Percentiles rank a stretch among this genome's conserved stretches.
phyloP scores from a whole-genome alignment of 2,888 invertebrate species.

The Gonocerus acuteangulatus region DNA sequence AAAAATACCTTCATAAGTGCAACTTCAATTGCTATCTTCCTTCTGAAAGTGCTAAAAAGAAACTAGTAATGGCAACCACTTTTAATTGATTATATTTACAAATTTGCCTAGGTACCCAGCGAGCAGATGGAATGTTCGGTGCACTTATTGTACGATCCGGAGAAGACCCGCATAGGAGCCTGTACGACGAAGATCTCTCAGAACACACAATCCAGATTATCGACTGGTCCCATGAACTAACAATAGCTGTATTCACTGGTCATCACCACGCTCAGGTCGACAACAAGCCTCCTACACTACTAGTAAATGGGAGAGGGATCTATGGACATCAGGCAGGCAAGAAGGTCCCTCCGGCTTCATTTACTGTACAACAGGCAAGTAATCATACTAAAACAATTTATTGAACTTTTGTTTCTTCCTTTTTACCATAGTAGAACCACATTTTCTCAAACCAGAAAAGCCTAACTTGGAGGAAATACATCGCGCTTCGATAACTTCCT shows the following conservation, averaged over 20 bases:
- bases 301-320: slow-evolving; percentile 72
- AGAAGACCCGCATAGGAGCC: slow-evolving; percentile 50
- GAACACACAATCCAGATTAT: slow-evolving; percentile 68
- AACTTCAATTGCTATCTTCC: no score
- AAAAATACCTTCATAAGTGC: no score
- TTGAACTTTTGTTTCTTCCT: no score
- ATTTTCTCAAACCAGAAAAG: no score
- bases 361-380: slow-evolving; percentile 57
- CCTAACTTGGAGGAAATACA: no score
- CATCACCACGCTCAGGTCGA: slow-evolving; percentile 76
- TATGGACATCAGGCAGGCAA: slow-evolving; percentile 40
- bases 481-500: no score
- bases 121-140: slow-evolving; percentile 78
- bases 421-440: no score
- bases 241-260: slow-evolving; percentile 66
- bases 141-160: slow-evolving; percentile 63
- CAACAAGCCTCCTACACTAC: slow-evolving; percentile 71
- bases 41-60: no score
- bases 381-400: no score
- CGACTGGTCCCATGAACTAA: slow-evolving; percentile 73
- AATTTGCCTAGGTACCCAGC: slow-evolving; percentile 64
- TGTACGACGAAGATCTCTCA: slow-evolving; percentile 72
- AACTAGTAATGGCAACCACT: no score
- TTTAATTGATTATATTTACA: no score
- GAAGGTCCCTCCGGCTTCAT: slow-evolving; percentile 53